Base-by-base conservation (phyloP, 2,797 vertebrate genomes). In the Epinephelus malabaricus region DNA sequence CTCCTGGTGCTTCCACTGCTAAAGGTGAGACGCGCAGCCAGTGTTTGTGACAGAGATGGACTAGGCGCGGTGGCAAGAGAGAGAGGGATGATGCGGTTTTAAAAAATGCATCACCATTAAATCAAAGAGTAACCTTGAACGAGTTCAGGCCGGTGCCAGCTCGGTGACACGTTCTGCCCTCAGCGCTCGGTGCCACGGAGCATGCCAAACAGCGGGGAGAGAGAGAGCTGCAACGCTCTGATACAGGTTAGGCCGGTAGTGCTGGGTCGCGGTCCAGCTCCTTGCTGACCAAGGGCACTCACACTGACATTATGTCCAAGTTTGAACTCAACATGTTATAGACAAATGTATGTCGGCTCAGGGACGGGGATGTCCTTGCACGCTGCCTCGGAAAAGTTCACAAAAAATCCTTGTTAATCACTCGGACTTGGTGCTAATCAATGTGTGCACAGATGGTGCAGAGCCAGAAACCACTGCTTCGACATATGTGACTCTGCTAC, bases 41-140 rank as follows among this genome's bases (percentile, higher is more conserved):
- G 87, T 69, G 86, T 76, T 84, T 75, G 82, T 94, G 94, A 94
- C 94, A 94, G 91, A 94, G 94, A 94, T 91, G 91, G 89, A 95
- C 91, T 90, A 87, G 89, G 78, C 47, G 62, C 74, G 21, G 81
- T 73, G 85, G 89, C 78, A 54, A 76, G 83, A 87, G 88, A 83
- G 84, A 89, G 88, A 90, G 82, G 84, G 86, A 89, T 91, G 88
- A 91, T 90, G 90, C 83, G 18, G 71, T 90, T 91, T 91, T 90
- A 86, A 91, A 91, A 92, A 94, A 93, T 92, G 93, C 92, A 94
- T 92, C 91, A 90, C 83, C 91, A 76, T 91, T 94, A 93, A 94
- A 92, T 94, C 91, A 92, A 87, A 88, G 84, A 84, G 92, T 91
- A 93, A 94, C 94, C 94, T 94, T 94, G 94, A 92, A 82, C 21